A percentile compares a stretch with the other conserved stretches of the same genome.
These are phyloP conservation scores for Drosophila prolongata DNA, from an alignment of 2,888 invertebrate species.

Conservation along the genomic window DNA sequence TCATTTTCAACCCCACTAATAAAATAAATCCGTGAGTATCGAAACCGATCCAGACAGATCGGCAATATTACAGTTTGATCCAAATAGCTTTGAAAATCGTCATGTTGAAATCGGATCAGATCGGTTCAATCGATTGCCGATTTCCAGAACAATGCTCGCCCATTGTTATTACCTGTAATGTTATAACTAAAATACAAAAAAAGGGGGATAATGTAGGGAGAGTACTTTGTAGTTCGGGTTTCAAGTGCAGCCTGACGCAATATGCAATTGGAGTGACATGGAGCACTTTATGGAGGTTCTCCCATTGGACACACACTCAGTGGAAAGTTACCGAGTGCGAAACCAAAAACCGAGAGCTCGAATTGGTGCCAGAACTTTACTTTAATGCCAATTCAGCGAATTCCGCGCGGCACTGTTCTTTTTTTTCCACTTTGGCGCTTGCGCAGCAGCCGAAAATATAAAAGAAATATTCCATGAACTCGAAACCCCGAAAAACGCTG, in stretches of 20 bases:
- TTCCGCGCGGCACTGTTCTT: slow-evolving; percentile 31
- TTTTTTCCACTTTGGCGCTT: slow-evolving; percentile 60
- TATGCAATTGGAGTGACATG: slow-evolving; percentile 13
- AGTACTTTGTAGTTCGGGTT: slow-evolving; percentile 28
- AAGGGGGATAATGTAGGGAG: background rate
- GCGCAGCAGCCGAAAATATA: slow-evolving; percentile 54
- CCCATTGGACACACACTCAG: slow-evolving; percentile 48
- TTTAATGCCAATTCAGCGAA: slow-evolving; percentile 19
- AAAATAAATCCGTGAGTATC: background rate
- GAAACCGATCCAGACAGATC: slow-evolving; percentile 11
- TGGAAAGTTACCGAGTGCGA: slow-evolving; percentile 64
- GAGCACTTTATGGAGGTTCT: slow-evolving; percentile 3
- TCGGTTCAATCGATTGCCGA: background rate
- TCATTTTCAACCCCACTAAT: too few species aligned
- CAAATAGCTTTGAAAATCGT: slow-evolving; percentile 4
- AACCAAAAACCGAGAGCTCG: slow-evolving; percentile 25
- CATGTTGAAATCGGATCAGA: slow-evolving; percentile 14
- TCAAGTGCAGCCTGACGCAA: slow-evolving; percentile 52
- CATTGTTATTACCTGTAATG: slow-evolving; percentile 29
- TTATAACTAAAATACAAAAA: slow-evolving; percentile 2
- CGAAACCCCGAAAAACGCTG: slow-evolving; percentile 72
- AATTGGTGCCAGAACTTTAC: slow-evolving; percentile 45
- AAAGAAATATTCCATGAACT: slow-evolving; percentile 25
- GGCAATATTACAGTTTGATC: slow-evolving; percentile 6
- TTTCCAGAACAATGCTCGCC: slow-evolving; percentile 25